Conservation (phyloP, 2,888 invertebrate genomes). For the Hanleya hanleyi region DNA sequence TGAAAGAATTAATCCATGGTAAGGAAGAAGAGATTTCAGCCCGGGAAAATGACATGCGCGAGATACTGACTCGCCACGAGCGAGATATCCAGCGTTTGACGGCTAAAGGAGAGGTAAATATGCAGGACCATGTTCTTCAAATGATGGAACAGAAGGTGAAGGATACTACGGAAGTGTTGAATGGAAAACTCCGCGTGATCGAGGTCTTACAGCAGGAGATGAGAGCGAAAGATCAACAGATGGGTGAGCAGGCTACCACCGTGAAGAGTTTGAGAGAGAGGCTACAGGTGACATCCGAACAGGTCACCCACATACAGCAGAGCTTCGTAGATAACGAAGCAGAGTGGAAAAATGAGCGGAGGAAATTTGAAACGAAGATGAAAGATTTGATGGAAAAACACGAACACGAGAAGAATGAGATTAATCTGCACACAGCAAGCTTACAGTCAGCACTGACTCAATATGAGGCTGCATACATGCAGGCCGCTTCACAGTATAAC, state of each 20-base stretch:
- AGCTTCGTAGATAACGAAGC: conserved; percentile 83
- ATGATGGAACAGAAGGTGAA: conserved; percentile 67
- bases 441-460: conserved; percentile 53
- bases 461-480: conserved; percentile 61
- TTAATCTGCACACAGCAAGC: conserved; percentile 74
- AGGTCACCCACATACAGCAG: conserved; percentile 87
- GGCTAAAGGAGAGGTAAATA: conserved; percentile 59
- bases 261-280: conserved; percentile 81
- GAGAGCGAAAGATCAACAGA: conserved; percentile 57
- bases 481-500: conserved; percentile 61
- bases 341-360: conserved; percentile 82
- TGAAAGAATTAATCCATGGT: conserved; percentile 46
- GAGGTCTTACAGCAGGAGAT: conserved; percentile 62
- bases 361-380: conserved; percentile 73
- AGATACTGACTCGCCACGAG: conserved; percentile 61
- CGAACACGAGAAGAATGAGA: conserved; percentile 67
- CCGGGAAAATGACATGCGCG: conserved; percentile 61
- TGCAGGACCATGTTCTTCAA: conserved; percentile 61
- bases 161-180: conserved; percentile 64
- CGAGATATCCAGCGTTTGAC: conserved; percentile 62
- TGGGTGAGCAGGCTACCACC: conserved; percentile 72
- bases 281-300: conserved; percentile 85
- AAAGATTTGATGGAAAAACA: conserved; percentile 72
- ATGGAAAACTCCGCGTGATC: conserved; percentile 67
- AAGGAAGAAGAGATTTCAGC: conserved; percentile 57